These are phyloP conservation scores for Alca torda DNA, from an alignment of 2,797 vertebrate genomes.

Conservation along the genomic window DNA sequence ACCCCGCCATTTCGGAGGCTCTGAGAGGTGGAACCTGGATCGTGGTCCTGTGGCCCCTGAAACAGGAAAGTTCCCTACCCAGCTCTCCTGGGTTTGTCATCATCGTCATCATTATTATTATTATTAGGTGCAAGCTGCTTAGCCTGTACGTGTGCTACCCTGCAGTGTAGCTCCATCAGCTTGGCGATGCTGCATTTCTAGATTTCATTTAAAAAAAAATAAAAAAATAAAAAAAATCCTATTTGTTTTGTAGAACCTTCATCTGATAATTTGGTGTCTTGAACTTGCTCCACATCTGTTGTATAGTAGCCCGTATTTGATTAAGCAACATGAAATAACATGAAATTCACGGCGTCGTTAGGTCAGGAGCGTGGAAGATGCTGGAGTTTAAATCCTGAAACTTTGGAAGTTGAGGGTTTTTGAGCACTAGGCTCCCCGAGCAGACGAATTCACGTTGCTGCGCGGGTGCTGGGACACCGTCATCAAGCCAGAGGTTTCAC, in stretches of 20 bases:
- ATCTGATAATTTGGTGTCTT: no score
- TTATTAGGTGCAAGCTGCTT: background rate
- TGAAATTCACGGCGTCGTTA: fast-evolving
- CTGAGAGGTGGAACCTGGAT: fast-evolving
- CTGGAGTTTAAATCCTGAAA: background rate
- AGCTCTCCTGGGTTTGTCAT: background rate
- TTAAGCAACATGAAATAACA: fast-evolving
- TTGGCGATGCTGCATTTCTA: background rate
- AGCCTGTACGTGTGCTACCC: no score
- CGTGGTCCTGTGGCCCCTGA: fast-evolving
- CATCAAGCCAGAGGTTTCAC: background rate
- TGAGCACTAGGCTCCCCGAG: background rate
- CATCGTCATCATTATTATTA: no score
- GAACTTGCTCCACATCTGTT: no score
- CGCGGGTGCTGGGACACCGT: fast-evolving
- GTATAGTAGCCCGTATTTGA: fast-evolving
- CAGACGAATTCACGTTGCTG: fast-evolving
- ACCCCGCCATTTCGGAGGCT: fast-evolving
- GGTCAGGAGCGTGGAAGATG: background rate
- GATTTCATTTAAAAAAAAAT: background rate
- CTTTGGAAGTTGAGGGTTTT: background rate
- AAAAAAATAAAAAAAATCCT: background rate
- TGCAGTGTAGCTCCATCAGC: background rate
- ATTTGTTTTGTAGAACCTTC: background rate
- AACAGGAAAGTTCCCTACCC: fast-evolving